phyloP scores from a whole-genome alignment of 2,113 vertebrate species.

The Salvelinus sp. region DNA sequence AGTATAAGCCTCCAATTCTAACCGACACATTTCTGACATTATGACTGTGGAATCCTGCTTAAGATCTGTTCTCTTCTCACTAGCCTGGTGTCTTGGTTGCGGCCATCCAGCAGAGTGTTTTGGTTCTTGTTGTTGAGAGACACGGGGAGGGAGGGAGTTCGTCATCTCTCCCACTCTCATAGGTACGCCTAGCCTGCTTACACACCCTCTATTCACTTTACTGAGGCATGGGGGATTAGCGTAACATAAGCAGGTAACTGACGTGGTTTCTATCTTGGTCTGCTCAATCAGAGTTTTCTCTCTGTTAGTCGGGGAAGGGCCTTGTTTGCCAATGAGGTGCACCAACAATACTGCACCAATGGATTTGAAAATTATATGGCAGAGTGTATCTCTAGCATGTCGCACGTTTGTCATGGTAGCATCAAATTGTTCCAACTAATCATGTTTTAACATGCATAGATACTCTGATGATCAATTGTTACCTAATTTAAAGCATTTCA shows the following conservation, averaged over 20 bases:
- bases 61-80: neutral
- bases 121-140: neutral
- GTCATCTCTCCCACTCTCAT: neutral
- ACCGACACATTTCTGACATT: neutral
- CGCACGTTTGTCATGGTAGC: too few species aligned
- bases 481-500: neutral
- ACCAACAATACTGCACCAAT: too few species aligned
- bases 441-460: neutral
- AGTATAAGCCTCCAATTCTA: slow-evolving; percentile 1
- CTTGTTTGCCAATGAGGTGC: neutral
- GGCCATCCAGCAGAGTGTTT: neutral
- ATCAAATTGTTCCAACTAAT: neutral
- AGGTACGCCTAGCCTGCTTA: neutral
- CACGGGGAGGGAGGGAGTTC: neutral
- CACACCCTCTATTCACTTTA: neutral
- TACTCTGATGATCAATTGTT: too few species aligned
- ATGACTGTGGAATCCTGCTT: neutral
- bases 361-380: too few species aligned
- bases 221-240: neutral
- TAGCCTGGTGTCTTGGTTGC: slow-evolving; percentile 1
- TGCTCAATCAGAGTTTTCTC: neutral
- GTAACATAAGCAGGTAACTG: neutral
- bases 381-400: too few species aligned
- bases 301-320: neutral
- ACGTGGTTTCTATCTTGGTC: slow-evolving; percentile 6